Base-by-base conservation (phyloP, 1,140 invertebrate genomes). In the Physella acuta region DNA sequence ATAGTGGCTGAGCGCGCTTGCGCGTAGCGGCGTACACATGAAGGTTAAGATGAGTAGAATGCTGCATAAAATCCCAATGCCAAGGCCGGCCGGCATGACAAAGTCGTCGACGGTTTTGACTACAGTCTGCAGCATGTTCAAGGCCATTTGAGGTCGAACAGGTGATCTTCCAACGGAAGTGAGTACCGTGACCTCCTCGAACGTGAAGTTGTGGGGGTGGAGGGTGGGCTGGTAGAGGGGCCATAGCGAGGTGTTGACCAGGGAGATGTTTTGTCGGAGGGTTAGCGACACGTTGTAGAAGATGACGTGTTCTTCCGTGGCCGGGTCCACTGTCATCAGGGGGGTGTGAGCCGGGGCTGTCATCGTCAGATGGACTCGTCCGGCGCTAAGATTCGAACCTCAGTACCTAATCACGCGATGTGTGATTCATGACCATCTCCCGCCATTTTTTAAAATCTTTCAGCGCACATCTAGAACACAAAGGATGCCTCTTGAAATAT, bases 1-100 rank as follows among this genome's bases (percentile, higher is more conserved):
- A 36, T 76, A 76, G 52, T 74, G 70, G 33, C 71, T 71, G 14
- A 76, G 62, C 4, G 75, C 55, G 28, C 53, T 51, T 1, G 33
- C 34, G 17, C 64, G 58, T 5, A 76, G 52, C 0, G 73, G 68
- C 0, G 75, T 71, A 44, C 44, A 31, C 55, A 74, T 60, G 36
- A 76, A 73, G 24, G 56, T 64, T 8, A 60, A 49, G 5, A 70
- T 37, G 11, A 72, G 39, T 16, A 73, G n/a, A 26, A 71, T 34
- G 34, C 68, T 73, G 16, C 71, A 68, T 28, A 69, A 28, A 20
- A 75, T 71, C 11, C 74, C 71, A n/a, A 70, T 28, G n/a, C 34
- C 28, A 16, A 75, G 20, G 26, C 56, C 61, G 16, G 59, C 37
- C 0, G 74, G 74, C 65, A 73, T 73, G 37, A 55, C 62, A 16